A percentile compares a stretch with the other conserved stretches of the same genome.
These are phyloP conservation scores for Caenorhabditis tropicalis DNA, from an alignment of 1,140 invertebrate genomes.

Conservation along the genomic window DNA sequence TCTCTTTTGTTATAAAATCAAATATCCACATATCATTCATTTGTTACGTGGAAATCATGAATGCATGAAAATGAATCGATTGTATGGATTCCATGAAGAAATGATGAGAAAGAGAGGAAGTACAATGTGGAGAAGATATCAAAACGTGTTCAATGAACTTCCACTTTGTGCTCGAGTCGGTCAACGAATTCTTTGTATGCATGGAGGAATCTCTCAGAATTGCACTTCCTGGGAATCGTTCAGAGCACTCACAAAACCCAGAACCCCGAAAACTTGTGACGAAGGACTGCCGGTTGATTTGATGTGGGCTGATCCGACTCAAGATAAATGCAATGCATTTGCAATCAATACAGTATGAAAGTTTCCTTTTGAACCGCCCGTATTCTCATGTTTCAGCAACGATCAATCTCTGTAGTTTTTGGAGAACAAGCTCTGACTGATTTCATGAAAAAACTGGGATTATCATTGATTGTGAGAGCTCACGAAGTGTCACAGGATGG, in stretches of 20 bases:
- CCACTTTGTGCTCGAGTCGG: conserved; percentile 82
- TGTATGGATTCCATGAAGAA: conserved; percentile 60
- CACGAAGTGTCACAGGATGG: conserved; percentile 75
- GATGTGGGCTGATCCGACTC: conserved; percentile 58
- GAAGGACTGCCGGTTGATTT: conserved; percentile 53
- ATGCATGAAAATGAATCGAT: conserved; percentile 77
- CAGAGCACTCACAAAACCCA: conserved; percentile 53
- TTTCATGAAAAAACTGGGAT: conserved; percentile 53
- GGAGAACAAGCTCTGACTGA: conserved; percentile 52
- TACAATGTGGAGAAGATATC: conserved; percentile 41
- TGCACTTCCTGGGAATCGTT: conserved; percentile 74
- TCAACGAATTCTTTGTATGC: conserved; percentile 85
- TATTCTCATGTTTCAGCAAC: neutral
- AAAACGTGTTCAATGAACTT: conserved; percentile 71
- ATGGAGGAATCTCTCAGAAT: conserved; percentile 83
- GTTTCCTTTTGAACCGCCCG: neutral
- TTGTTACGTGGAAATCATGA: conserved; percentile 78
- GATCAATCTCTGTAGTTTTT: conserved; percentile 54
- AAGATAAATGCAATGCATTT: conserved; percentile 45
- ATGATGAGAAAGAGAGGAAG: conserved; percentile 41
- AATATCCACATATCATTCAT: conserved; percentile 78
- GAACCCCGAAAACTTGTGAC: conserved; percentile 51
- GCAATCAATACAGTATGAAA: conserved; percentile 1
- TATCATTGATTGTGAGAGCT: conserved; percentile 60
- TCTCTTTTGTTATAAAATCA: conserved; percentile 70